These are phyloP conservation scores for Spodoptera littoralis DNA, from an alignment of 2,888 invertebrate genomes.

Conservation along the genomic window DNA sequence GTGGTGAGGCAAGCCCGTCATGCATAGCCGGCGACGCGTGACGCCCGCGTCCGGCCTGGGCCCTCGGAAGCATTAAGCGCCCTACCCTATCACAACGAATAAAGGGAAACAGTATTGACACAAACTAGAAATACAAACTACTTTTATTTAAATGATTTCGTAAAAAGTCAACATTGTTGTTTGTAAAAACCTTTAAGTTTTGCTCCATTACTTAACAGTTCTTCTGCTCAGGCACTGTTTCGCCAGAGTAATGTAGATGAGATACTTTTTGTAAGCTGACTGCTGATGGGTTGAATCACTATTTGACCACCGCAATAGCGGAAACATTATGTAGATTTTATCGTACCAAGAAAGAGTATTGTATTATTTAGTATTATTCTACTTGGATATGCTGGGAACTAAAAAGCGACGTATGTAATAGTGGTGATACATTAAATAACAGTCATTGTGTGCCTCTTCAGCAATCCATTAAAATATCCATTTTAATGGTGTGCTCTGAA, in stretches of 20 bases:
- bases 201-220: not conserved
- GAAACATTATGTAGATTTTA: slow-evolving; percentile 12
- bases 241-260: not conserved
- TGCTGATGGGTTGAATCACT: slow-evolving; percentile 1
- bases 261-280: not conserved
- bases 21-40: slow-evolving; percentile 80
- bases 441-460: too few relatives aligned
- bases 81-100: slow-evolving; percentile 65
- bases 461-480: too few relatives aligned
- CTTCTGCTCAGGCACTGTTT: not conserved
- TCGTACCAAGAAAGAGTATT: slow-evolving; percentile 16
- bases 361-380: not conserved
- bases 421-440: too few relatives aligned
- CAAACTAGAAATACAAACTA: slow-evolving; percentile 4
- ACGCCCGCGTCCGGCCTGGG: slow-evolving; percentile 79
- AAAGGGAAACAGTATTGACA: slow-evolving; percentile 47
- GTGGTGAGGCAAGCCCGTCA: slow-evolving; percentile 81
- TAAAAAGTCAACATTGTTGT: not conserved
- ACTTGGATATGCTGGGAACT: too few relatives aligned
- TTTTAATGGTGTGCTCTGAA: too few relatives aligned
- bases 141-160: slow-evolving; percentile 3
- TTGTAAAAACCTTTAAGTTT: not conserved
- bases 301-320: slow-evolving; percentile 3
- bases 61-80: slow-evolving; percentile 79
- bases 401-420: too few relatives aligned